Base-by-base conservation (phyloP, 2,113 vertebrate genomes). In the Silurus asotus region DNA sequence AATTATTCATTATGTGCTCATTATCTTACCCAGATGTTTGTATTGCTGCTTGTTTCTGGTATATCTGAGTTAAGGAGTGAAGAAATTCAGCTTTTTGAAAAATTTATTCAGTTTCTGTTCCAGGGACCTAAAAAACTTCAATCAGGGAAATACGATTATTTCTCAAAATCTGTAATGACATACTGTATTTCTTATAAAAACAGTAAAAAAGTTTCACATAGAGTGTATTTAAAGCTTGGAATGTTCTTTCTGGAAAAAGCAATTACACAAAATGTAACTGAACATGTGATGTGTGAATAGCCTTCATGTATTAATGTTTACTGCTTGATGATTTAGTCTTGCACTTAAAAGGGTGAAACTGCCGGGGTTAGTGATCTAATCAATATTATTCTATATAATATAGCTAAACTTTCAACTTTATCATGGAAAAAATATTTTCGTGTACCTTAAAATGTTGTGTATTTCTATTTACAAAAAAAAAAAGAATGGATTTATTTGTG, bases 91-190 rank as follows among this genome's bases (percentile, higher is more conserved):
- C 14, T 28, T 37, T 23, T 59, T 88, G 90, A 91, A 90, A 88
- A 77, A 70, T 90, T 88, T 78, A 88, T 88, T 69, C 90, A 91
- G 90, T 86, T 93, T 93, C 92, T 93, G 92, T 93, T 94, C 90
- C 90, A 88, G 90, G 92, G 84, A 84, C 86, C 58, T 65, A 11
- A 83, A 77, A 23, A 70, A 79, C 59, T 85, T 81, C n/a, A 87
- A 82, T 77, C 53, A 84, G 86, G n/a, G 78, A 28, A 78, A 69
- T 86, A 61, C 67, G 48, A 9, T 79, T 75, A 87, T 84, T 83
- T 86, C 86, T 56, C 84, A 62, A 76, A 72, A 80, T 74, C 59
- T 85, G 78, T 58, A 53, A 76, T 13, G 88, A 77, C 49, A 86
- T 81, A 75, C 82, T 75, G 74, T 56, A 70, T 84, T 87, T 55